A percentile compares a stretch with the other conserved stretches of the same genome.
These are phyloP conservation scores for Metalampra italica DNA, from an alignment of 2,888 invertebrate species.

Conservation along the genomic window DNA sequence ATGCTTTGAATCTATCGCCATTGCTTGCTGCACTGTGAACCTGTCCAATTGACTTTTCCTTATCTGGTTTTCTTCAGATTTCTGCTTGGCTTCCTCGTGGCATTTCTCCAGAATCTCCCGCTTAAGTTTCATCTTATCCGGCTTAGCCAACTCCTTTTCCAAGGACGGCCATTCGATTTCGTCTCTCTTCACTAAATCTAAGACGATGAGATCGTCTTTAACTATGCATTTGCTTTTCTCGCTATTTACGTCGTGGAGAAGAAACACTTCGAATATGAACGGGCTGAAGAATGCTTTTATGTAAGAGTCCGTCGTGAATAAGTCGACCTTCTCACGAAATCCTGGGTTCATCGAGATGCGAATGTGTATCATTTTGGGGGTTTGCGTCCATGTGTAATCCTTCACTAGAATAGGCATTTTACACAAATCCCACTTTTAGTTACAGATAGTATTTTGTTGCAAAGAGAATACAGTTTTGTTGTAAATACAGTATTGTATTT, in stretches of 20 bases:
- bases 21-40: conserved; percentile 67
- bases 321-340: conserved; percentile 81
- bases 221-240: conserved; percentile 81
- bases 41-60: conserved; percentile 77
- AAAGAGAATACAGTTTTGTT: too few species aligned
- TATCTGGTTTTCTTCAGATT: conserved; percentile 69
- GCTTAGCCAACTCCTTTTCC: conserved; percentile 75
- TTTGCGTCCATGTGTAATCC: conserved; percentile 88
- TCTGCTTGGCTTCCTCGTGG: conserved; percentile 75
- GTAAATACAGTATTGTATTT: too few species aligned
- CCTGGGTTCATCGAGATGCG: conserved; percentile 82
- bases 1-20: conserved; percentile 70
- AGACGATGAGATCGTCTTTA: conserved; percentile 79
- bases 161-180: conserved; percentile 76
- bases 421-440: background rate
- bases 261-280: conserved; percentile 86
- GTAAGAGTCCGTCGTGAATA: conserved; percentile 84
- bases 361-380: conserved; percentile 78
- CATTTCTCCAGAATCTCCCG: conserved; percentile 76
- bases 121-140: conserved; percentile 76
- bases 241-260: conserved; percentile 80
- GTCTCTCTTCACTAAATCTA: conserved; percentile 82
- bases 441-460: too few species aligned
- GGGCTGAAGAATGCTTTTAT: conserved; percentile 85
- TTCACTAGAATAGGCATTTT: conserved; percentile 86